Evolutionary conservation across 2,888 invertebrate genomes (phyloP).

Genomic region (Chaetogeoica ovagalla): DNA sequence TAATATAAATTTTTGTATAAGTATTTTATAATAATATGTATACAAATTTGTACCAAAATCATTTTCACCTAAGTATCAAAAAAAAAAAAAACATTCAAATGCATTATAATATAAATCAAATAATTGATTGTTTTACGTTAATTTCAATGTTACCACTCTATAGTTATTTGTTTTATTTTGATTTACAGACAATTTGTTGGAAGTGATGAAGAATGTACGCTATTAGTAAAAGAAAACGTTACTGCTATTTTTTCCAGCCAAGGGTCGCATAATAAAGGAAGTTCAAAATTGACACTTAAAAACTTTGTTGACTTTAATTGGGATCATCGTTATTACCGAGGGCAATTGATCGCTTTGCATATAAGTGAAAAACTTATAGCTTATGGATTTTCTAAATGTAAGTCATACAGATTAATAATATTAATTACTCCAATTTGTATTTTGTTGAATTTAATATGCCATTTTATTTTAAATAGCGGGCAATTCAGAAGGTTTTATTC

Average conservation of each 20-base stretch:
- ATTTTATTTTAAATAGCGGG: slow-evolving; percentile 51
- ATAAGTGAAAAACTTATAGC: slow-evolving; percentile 83
- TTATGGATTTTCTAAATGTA: slow-evolving; percentile 69
- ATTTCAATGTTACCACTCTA: neutral
- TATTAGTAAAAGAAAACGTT: slow-evolving; percentile 66
- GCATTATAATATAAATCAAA: neutral
- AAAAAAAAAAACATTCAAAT: no score
- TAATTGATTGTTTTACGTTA: neutral
- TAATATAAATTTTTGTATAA: no score
- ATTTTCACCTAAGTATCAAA: no score
- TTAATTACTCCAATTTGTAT: neutral
- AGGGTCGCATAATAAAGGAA: slow-evolving; percentile 77
- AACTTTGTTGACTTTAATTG: slow-evolving; percentile 91
- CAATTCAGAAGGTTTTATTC: slow-evolving; percentile 71
- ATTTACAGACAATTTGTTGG: slow-evolving; percentile 65
- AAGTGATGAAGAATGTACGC: slow-evolving; percentile 66
- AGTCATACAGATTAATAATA: neutral
- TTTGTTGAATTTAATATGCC: neutral
- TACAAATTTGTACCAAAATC: no score
- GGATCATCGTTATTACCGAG: slow-evolving; percentile 85
- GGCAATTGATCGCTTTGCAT: slow-evolving; percentile 86
- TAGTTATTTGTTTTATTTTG: neutral
- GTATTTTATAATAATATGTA: no score
- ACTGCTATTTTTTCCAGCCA: slow-evolving; percentile 73
- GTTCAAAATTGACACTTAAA: slow-evolving; percentile 86